These are phyloP conservation scores for Xanthia icteritia DNA, from an alignment of 2,888 invertebrate species.

Conservation along the genomic window DNA sequence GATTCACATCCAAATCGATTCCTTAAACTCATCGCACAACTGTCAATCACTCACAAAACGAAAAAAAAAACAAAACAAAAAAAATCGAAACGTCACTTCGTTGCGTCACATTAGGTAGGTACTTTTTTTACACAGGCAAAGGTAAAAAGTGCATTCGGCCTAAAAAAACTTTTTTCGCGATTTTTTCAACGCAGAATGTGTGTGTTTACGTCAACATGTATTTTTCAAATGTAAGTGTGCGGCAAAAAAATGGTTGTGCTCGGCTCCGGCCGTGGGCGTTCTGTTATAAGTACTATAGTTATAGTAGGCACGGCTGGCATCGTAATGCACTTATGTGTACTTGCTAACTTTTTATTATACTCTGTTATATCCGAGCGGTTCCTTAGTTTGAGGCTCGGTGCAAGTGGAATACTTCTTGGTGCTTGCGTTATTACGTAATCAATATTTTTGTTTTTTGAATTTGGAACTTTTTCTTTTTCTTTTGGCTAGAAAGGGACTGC, in stretches of 20 bases:
- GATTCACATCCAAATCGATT: slow-evolving; percentile 69
- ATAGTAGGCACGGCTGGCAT: slow-evolving; percentile 82
- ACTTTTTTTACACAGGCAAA: slow-evolving; percentile 46
- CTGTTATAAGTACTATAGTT: slow-evolving; percentile 86
- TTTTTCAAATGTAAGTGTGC: slow-evolving; percentile 88
- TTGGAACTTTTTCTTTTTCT: neutral
- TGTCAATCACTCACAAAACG: slow-evolving; percentile 68
- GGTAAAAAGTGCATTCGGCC: slow-evolving; percentile 48
- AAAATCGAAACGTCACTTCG: slow-evolving; percentile 56
- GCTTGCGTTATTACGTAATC: slow-evolving; percentile 73
- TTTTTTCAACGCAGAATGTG: slow-evolving; percentile 82
- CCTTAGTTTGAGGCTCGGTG: slow-evolving; percentile 83
- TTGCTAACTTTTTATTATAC: slow-evolving; percentile 90
- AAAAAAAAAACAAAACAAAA: slow-evolving; percentile 53
- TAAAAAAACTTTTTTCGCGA: slow-evolving; percentile 45
- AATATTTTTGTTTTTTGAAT: slow-evolving; percentile 40
- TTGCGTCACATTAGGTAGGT: slow-evolving; percentile 45
- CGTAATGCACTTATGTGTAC: slow-evolving; percentile 90
- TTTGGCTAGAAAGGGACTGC: no score
- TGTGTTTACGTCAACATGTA: slow-evolving; percentile 89
- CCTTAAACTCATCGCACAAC: slow-evolving; percentile 76
- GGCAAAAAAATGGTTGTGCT: slow-evolving; percentile 88
- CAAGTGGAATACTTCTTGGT: slow-evolving; percentile 79
- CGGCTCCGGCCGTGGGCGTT: slow-evolving; percentile 85
- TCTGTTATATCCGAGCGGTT: slow-evolving; percentile 86